Conservation (phyloP, 2,797 vertebrate species). For the Ptychobarbus kaznakovi region DNA sequence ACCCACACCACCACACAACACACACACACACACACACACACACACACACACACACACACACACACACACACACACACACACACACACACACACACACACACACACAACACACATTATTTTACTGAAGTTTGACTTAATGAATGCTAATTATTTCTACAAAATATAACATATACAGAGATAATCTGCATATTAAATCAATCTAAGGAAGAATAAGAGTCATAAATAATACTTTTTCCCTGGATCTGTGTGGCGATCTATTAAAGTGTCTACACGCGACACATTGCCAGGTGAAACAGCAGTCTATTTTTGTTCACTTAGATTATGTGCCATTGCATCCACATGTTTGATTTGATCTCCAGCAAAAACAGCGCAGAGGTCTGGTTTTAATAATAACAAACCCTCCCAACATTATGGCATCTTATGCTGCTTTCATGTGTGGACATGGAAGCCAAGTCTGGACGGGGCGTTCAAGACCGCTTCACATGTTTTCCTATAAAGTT, state of each 20-base stretch:
- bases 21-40: neutral
- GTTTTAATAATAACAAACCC: constrained; percentile 74
- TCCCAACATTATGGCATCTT: constrained; percentile 73
- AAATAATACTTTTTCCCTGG: constrained; percentile 60
- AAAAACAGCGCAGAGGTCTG: constrained; percentile 75
- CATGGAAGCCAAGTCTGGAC: constrained; percentile 58
- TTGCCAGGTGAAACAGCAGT: constrained; percentile 56
- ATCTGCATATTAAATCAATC: constrained; percentile 29
- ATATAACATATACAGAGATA: neutral
- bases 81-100: neutral
- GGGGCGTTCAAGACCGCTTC: constrained; percentile 75
- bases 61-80: neutral
- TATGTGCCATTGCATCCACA: constrained; percentile 72
- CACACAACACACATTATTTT: neutral
- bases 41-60: neutral
- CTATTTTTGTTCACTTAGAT: constrained; percentile 57
- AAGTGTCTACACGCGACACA: constrained; percentile 57
- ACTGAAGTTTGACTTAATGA: neutral
- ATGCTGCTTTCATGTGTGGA: constrained; percentile 75
- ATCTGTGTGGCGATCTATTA: constrained; percentile 38
- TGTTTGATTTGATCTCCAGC: constrained; percentile 73
- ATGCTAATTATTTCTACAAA: neutral
- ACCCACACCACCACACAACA: too few species aligned
- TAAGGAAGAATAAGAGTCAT: constrained; percentile 25
- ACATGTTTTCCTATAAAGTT: constrained; percentile 80